phyloP scores from a whole-genome alignment of 2,797 vertebrate genomes.

The Mormyrus hasselquistii region DNA sequence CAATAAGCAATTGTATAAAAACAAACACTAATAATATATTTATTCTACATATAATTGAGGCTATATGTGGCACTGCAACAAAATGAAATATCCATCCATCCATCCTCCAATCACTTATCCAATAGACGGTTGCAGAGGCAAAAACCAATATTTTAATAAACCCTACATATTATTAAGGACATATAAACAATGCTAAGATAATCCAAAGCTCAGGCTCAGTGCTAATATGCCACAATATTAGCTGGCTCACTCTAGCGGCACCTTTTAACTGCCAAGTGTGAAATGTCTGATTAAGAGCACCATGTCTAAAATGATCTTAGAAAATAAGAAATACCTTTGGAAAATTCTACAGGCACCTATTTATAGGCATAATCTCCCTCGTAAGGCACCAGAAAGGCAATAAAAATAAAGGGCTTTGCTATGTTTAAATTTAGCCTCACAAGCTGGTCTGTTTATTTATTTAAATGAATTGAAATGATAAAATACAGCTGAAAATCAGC shows the following conservation, averaged over 20 bases:
- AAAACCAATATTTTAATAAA: slow-evolving; percentile 1
- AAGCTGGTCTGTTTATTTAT: slow-evolving; percentile 2
- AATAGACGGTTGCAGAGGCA: background rate
- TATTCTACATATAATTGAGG: background rate
- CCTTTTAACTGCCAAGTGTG: background rate
- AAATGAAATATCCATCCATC: background rate
- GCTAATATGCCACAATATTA: background rate
- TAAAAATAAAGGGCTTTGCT: background rate
- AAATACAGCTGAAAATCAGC: background rate
- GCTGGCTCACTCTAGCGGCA: background rate
- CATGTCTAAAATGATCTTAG: background rate
- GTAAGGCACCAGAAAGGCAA: background rate
- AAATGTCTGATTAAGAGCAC: slow-evolving; percentile 2
- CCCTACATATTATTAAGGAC: background rate
- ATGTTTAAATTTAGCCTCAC: background rate
- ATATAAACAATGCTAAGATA: background rate
- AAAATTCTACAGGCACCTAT: background rate
- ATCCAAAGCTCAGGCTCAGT: background rate
- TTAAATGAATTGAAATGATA: background rate
- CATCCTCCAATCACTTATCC: background rate
- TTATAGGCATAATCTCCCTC: background rate
- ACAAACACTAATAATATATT: background rate
- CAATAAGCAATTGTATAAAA: background rate
- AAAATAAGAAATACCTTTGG: background rate
- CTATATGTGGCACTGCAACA: background rate